A percentile compares a stretch with the other conserved stretches of the same genome.
Evolutionary conservation across 1,140 invertebrate species (phyloP).

Genomic region (Bombus huntii): DNA sequence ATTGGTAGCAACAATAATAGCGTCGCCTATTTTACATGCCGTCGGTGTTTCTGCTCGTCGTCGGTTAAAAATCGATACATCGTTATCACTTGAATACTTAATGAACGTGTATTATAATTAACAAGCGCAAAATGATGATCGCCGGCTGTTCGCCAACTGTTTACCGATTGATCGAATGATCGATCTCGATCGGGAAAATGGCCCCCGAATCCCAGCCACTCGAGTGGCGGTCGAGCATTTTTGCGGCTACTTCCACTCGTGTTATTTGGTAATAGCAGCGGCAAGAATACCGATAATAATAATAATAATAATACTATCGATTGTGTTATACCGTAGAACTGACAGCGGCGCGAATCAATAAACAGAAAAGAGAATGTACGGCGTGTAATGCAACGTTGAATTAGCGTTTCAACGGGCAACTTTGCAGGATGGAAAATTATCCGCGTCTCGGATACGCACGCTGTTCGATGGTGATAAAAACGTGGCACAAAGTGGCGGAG

Average conservation of each 20-base stretch:
- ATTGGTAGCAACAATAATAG: background rate
- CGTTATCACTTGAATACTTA: constrained; percentile 32
- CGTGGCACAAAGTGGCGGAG: background rate
- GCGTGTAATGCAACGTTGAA: background rate
- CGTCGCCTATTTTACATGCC: background rate
- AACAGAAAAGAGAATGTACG: background rate
- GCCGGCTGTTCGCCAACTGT: background rate
- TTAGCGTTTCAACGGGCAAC: background rate
- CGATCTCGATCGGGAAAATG: background rate
- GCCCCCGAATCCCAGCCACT: background rate
- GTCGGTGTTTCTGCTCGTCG: background rate
- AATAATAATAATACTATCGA: background rate
- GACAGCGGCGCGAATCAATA: background rate
- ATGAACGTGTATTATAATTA: constrained; percentile 39
- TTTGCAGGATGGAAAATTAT: background rate
- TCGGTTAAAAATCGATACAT: constrained; percentile 11
- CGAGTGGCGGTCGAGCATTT: background rate
- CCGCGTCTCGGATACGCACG: background rate
- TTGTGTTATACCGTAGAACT: background rate
- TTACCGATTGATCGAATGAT: background rate
- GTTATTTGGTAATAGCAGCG: background rate
- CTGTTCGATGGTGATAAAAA: background rate
- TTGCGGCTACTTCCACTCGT: background rate
- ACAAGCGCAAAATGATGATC: constrained; percentile 7
- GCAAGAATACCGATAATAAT: background rate